Percentiles rank a stretch among this genome's conserved stretches.
Conservation (phyloP, 1,140 invertebrate species). For the Cherax destructor region DNA sequence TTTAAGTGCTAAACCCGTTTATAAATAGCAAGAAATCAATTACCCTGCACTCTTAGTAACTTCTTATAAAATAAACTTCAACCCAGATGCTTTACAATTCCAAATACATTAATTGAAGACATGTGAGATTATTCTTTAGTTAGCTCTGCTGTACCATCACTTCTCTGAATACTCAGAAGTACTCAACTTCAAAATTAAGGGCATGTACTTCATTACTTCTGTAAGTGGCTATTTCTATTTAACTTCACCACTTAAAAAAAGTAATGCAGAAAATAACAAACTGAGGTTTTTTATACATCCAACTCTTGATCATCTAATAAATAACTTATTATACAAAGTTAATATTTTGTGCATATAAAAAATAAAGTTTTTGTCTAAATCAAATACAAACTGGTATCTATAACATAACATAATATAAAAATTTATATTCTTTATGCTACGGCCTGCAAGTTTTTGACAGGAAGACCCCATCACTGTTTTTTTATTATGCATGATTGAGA, state of each 20-base stretch:
- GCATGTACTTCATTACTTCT: background rate
- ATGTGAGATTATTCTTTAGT: background rate
- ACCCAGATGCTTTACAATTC: no score
- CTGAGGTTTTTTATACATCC: background rate
- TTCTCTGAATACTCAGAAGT: background rate
- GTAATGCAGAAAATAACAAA: background rate
- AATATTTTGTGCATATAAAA: slow-evolving; percentile 50
- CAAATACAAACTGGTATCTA: slow-evolving; percentile 31
- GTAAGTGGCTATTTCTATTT: background rate
- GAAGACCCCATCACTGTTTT: background rate
- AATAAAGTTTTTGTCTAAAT: slow-evolving; percentile 41
- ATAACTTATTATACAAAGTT: slow-evolving; percentile 42
- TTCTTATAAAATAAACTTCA: no score
- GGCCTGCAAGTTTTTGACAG: background rate
- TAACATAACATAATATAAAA: background rate
- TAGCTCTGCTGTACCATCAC: background rate
- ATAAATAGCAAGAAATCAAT: no score
- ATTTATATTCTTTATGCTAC: background rate
- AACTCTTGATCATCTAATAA: slow-evolving; percentile 43
- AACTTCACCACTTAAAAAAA: background rate
- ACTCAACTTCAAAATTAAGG: background rate
- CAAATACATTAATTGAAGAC: no score
- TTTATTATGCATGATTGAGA: slow-evolving; percentile 29
- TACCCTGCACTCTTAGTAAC: no score
- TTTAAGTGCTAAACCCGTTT: no score